These are phyloP conservation scores for Nomada ferruginata DNA, from an alignment of 2,888 invertebrate species.

Conservation along the genomic window DNA sequence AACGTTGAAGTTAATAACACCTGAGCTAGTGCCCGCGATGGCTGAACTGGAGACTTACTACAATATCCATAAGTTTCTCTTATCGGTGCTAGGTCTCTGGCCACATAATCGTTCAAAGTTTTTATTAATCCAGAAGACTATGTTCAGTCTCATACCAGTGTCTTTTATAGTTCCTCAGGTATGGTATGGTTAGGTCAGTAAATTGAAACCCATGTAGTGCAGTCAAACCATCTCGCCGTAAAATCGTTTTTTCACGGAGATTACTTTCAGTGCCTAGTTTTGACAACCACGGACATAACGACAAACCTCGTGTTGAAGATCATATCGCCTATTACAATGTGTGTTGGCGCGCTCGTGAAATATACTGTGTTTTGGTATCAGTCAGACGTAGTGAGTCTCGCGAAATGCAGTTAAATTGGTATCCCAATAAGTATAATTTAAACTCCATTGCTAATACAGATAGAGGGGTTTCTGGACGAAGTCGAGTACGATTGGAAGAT, in stretches of 20 bases:
- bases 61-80: not conserved
- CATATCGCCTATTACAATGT: not conserved
- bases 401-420: not conserved
- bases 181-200: not conserved
- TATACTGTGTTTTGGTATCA: not conserved
- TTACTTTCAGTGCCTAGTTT: too few relatives aligned
- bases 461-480: not conserved
- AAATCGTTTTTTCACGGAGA: too few relatives aligned
- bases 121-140: not conserved
- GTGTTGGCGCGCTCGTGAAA: not conserved
- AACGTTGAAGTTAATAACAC: too few relatives aligned
- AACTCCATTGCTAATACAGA: not conserved
- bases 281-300: not conserved
- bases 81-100: constrained; percentile 23
- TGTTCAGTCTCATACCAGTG: not conserved
- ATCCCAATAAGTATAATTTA: not conserved
- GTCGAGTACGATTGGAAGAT: not conserved
- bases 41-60: not conserved
- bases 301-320: not conserved
- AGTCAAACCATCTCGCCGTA: too few relatives aligned
- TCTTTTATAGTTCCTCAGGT: not conserved
- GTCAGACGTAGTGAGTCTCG: constrained; percentile 1
- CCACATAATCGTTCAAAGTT: not conserved
- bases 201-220: too few relatives aligned
- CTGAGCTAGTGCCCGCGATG: not conserved